phyloP scores from a whole-genome alignment of 1,140 invertebrate genomes.

The Neotoxoptera formosana region DNA sequence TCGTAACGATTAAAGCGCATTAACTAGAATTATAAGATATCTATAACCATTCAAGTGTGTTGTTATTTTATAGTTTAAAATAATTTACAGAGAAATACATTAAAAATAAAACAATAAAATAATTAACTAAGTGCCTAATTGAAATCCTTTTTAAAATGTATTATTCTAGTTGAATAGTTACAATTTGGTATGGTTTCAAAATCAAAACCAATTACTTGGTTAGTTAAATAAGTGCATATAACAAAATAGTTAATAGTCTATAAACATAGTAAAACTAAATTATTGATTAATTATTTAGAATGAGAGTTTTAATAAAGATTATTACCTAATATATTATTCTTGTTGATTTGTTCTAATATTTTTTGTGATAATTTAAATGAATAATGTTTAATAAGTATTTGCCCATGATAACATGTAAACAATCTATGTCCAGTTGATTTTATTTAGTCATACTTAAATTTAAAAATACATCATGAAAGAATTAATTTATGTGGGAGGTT shows the following conservation, averaged over 20 bases:
- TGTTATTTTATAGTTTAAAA: neutral
- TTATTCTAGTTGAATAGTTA: neutral
- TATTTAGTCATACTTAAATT: neutral
- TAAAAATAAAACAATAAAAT: neutral
- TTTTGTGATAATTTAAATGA: neutral
- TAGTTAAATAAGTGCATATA: neutral
- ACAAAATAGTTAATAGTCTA: neutral
- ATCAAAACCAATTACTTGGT: neutral
- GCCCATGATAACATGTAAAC: neutral
- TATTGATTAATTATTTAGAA: neutral
- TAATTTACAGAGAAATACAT: neutral
- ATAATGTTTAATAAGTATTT: neutral
- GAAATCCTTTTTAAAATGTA: neutral
- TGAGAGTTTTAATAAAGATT: neutral
- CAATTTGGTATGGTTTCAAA: neutral
- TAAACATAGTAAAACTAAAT: neutral
- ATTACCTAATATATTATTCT: neutral
- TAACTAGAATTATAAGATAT: slow-evolving; percentile 8
- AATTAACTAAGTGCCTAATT: neutral
- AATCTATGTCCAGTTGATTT: neutral
- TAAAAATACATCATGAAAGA: neutral
- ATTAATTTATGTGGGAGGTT: neutral
- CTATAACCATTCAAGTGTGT: neutral
- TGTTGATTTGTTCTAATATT: neutral
- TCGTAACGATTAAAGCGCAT: neutral